Evolutionary conservation across 2,113 vertebrate genomes (phyloP).

Genomic region (Alectura lathami): DNA sequence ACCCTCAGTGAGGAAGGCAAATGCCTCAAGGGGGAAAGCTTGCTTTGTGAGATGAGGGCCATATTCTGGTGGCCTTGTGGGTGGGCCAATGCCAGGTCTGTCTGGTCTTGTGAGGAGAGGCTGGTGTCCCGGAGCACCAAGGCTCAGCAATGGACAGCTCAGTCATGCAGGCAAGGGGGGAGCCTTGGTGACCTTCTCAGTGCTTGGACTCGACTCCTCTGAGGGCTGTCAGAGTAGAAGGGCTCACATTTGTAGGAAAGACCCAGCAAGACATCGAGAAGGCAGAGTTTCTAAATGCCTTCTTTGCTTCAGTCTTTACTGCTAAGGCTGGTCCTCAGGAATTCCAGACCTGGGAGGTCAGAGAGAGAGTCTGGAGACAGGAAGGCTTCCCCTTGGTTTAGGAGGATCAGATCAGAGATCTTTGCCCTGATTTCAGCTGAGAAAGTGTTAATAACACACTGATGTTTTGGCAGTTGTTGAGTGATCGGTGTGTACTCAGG

Average conservation of each 20-base stretch:
- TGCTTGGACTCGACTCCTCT: fast-evolving
- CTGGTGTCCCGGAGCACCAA: fast-evolving
- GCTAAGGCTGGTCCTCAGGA: too few relatives aligned
- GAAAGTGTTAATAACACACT: too few relatives aligned
- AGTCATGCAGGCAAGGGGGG: fast-evolving
- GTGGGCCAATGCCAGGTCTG: background rate
- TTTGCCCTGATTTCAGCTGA: too few relatives aligned
- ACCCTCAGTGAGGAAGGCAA: background rate
- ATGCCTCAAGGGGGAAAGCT: background rate
- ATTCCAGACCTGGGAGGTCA: too few relatives aligned
- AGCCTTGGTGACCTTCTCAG: background rate
- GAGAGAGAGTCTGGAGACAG: too few relatives aligned
- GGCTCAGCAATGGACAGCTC: background rate
- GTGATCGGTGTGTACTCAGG: too few relatives aligned
- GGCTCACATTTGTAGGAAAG: background rate
- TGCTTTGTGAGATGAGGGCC: fast-evolving
- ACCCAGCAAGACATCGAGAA: too few relatives aligned
- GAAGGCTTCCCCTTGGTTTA: too few relatives aligned
- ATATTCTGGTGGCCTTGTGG: background rate
- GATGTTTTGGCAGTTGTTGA: too few relatives aligned
- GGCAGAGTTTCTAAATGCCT: too few relatives aligned
- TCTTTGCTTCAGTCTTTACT: too few relatives aligned
- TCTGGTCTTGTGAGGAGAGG: background rate
- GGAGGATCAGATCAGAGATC: too few relatives aligned
- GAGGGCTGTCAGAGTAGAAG: background rate